A percentile compares a stretch with the other conserved stretches of the same genome.
These are phyloP conservation scores for Apodemia mormo DNA, from an alignment of 2,888 invertebrate species.

Conservation along the genomic window DNA sequence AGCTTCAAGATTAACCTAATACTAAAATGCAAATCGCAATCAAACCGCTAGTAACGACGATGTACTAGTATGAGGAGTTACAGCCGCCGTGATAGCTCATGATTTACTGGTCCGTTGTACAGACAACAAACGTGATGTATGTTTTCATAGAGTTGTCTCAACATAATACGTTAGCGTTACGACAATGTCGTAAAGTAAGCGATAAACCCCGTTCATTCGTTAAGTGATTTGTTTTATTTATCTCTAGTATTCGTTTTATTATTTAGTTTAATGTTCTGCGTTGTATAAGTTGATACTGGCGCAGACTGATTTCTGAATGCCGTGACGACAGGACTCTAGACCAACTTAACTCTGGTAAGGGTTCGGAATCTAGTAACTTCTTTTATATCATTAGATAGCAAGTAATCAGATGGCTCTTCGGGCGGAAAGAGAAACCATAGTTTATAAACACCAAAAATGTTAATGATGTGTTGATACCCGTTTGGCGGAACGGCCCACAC, in stretches of 20 bases:
- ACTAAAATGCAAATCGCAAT: neutral
- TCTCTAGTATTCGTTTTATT: neutral
- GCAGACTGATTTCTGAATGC: too few relatives aligned
- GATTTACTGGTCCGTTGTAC: neutral
- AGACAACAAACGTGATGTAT: slow-evolving; percentile 30
- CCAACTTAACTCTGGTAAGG: too few relatives aligned
- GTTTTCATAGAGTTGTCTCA: slow-evolving; percentile 24
- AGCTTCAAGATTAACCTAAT: neutral
- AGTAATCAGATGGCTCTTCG: too few relatives aligned
- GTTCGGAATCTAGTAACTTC: too few relatives aligned
- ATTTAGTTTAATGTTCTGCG: neutral
- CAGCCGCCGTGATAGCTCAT: neutral
- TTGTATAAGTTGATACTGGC: too few relatives aligned
- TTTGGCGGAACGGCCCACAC: too few relatives aligned
- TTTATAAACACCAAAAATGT: too few relatives aligned
- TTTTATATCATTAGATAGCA: too few relatives aligned
- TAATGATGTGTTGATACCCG: too few relatives aligned
- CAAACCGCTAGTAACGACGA: neutral
- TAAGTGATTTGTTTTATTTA: slow-evolving; percentile 3
- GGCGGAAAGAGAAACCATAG: too few relatives aligned
- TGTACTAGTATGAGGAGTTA: neutral
- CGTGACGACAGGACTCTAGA: too few relatives aligned
- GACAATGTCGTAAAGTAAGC: neutral
- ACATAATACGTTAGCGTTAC: slow-evolving; percentile 8
- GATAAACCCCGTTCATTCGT: neutral